phyloP scores from a whole-genome alignment of 2,888 invertebrate species.

The Melanotus villosus region DNA sequence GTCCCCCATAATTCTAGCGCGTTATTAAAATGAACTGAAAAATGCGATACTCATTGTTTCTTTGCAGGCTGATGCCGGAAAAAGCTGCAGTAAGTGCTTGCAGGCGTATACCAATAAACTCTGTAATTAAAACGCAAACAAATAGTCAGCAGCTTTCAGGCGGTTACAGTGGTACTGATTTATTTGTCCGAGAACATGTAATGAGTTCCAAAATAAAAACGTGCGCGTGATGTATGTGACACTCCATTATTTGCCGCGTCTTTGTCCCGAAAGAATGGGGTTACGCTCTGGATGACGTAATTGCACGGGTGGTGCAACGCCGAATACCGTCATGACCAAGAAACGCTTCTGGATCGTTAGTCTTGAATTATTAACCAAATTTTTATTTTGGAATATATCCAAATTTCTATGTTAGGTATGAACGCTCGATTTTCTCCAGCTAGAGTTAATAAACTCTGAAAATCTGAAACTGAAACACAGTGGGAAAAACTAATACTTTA shows the following conservation, averaged over 20 bases:
- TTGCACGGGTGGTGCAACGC: constrained; percentile 42
- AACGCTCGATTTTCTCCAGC: too few relatives aligned
- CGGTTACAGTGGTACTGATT: constrained; percentile 48
- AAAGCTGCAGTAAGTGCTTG: constrained; percentile 25
- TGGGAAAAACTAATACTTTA: too few relatives aligned
- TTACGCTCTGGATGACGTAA: constrained; percentile 46
- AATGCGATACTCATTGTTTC: constrained; percentile 19
- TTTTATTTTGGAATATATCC: constrained; percentile 34
- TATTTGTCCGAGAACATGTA: constrained; percentile 53
- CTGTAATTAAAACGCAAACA: constrained; percentile 44
- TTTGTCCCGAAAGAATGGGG: constrained; percentile 50
- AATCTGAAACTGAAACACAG: too few relatives aligned
- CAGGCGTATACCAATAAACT: constrained; percentile 34
- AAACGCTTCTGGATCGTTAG: constrained; percentile 44
- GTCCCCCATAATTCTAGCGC: too few relatives aligned
- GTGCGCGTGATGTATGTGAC: constrained; percentile 52
- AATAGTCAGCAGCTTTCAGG: constrained; percentile 42
- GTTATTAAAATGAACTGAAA: constrained; percentile 30
- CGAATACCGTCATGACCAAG: constrained; percentile 42
- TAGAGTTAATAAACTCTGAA: too few relatives aligned
- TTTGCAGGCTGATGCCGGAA: constrained; percentile 1
- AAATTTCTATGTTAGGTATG: constrained; percentile 27
- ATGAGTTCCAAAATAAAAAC: constrained; percentile 54
- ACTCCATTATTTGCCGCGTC: constrained; percentile 52
- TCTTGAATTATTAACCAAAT: constrained; percentile 44